A percentile compares a stretch with the other conserved stretches of the same genome.
phyloP scores from a whole-genome alignment of 2,113 vertebrate genomes.

The Sylvia atricapilla region DNA sequence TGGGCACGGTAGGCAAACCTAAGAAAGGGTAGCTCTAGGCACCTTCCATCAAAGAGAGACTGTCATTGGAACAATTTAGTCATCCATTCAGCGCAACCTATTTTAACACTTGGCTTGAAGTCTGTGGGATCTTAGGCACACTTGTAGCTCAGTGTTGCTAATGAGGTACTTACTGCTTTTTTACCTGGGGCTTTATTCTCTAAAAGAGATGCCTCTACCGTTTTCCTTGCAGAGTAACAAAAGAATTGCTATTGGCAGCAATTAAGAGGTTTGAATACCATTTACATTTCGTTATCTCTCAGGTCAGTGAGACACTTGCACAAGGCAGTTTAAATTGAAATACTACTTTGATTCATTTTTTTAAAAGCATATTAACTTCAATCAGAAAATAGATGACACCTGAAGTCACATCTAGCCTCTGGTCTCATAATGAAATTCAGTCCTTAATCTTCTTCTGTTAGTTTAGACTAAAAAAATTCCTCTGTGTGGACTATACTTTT shows the following conservation, averaged over 20 bases:
- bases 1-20: neutral
- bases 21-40: slow-evolving; percentile 1
- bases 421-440: neutral
- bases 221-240: slow-evolving; percentile 38
- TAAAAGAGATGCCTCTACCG: slow-evolving; percentile 3
- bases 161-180: slow-evolving; percentile 45
- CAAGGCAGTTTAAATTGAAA: slow-evolving; percentile 42
- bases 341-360: slow-evolving; percentile 16
- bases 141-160: slow-evolving; percentile 22
- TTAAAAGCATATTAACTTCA: slow-evolving; percentile 14
- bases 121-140: neutral
- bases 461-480: neutral
- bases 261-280: slow-evolving; percentile 49
- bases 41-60: slow-evolving; percentile 32
- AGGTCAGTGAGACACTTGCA: slow-evolving; percentile 33
- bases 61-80: slow-evolving; percentile 46
- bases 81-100: slow-evolving; percentile 13
- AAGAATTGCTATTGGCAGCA: slow-evolving; percentile 45
- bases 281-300: slow-evolving; percentile 61
- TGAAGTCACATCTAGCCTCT: neutral
- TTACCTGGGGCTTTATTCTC: slow-evolving; percentile 17
- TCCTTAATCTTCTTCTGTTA: neutral
- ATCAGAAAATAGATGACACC: neutral
- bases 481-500: neutral
- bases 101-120: slow-evolving; percentile 49